phyloP scores from a whole-genome alignment of 2,113 vertebrate species.

The Galbula dea region DNA sequence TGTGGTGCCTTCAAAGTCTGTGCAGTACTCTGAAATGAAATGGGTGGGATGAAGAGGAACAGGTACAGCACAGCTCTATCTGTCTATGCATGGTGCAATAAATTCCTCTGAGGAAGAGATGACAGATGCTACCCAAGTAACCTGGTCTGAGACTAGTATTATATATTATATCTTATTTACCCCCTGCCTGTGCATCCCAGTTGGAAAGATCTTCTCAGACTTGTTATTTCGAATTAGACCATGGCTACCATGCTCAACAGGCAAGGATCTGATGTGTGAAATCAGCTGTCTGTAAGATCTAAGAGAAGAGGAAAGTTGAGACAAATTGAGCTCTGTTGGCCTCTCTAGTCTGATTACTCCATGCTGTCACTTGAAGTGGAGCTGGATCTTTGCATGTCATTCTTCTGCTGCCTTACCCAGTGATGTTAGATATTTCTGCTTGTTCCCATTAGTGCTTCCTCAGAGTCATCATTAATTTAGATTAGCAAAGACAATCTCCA shows the following conservation, averaged over 20 bases:
- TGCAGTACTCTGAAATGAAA: background rate
- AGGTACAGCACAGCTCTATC: accelerated
- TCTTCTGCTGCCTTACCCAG: slow-evolving; percentile 6
- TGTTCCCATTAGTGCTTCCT: slow-evolving; percentile 31
- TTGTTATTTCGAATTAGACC: slow-evolving; percentile 20
- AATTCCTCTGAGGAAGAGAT: background rate
- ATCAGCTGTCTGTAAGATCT: slow-evolving; percentile 39
- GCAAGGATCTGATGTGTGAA: slow-evolving; percentile 40
- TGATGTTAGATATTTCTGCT: slow-evolving; percentile 26
- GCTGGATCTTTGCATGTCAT: slow-evolving; percentile 5
- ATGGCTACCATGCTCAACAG: background rate
- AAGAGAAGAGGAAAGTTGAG: slow-evolving; percentile 36
- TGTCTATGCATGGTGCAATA: background rate
- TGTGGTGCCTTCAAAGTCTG: background rate
- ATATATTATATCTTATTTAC: too few species aligned
- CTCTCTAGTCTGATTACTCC: slow-evolving; percentile 49
- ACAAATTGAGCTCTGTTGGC: slow-evolving; percentile 53
- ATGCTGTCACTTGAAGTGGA: slow-evolving; percentile 39
- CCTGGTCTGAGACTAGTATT: background rate
- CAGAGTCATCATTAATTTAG: slow-evolving; percentile 62
- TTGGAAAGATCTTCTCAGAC: background rate
- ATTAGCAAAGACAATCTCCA: slow-evolving; percentile 40
- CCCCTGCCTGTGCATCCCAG: background rate
- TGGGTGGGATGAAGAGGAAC: background rate
- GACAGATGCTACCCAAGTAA: background rate